Evolutionary conservation across 1,140 invertebrate genomes (phyloP), one percentile per base, ranked within the genome.

Genomic region (Idris sp.): DNA sequence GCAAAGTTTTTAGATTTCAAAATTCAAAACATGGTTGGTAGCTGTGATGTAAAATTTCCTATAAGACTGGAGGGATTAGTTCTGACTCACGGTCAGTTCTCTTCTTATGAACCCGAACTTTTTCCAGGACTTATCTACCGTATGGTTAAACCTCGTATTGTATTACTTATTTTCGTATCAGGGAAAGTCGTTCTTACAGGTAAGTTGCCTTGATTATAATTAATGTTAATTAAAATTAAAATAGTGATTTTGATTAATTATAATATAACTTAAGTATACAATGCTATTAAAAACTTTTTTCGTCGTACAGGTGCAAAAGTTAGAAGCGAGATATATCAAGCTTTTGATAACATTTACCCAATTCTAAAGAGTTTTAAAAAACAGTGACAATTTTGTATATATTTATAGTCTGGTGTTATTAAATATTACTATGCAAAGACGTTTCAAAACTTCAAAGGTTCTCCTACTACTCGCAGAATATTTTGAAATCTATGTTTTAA

Each of bases 1-100:
- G 98, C 98, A 4, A 99, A 99, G 88, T 99, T 99, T 87, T 90
- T 98, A 41, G 97, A 99, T 83, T 99, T 99, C 84, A 99, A 99
- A 91, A 98, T 99, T 76, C 98, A 99, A 89, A 99, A 99, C 84
- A 99, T 99, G 97, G 98, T 99, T 31, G 98, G 97, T 7, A 99
- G 96, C 81, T 99, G 97, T 89, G 98, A 99, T 89, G 97, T 99
- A 0, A 98, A 98, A 86, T 99, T 99, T 89, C 97, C 98, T 3
- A 99, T 99, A 75, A 92, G 97, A 81, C 88, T 99, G 36, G 98
- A 99, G 90, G 97, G 97, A 48, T 89, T 99, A 38, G 97, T 98
- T 38, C 89, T 99, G 11, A 98, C 96, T 8, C 98, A 99, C 88
- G 94, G 94, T 79, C 97, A 99, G 88, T 99, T 99, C 89, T 98